Evolutionary conservation across 2,113 vertebrate species (phyloP), one percentile per base, ranked within the genome.

Genomic region (Erythrolamprus reginae): DNA sequence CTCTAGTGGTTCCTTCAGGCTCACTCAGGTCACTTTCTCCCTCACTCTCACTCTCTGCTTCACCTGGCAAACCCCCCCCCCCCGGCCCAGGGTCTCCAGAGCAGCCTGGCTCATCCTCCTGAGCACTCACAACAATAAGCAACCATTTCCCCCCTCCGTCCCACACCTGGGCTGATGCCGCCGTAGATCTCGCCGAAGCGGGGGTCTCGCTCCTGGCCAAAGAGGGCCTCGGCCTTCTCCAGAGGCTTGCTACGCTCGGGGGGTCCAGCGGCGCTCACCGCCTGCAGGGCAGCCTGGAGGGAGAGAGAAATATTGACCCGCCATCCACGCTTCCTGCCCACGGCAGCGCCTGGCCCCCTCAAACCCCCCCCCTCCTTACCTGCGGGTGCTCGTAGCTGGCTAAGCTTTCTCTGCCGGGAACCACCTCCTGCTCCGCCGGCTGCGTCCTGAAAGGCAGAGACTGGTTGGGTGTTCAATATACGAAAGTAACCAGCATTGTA

Each of bases 381-480:
- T 97, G 97, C 0, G 97, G 92, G 95, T 97, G 97, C 89, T 97
- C 98, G 0, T 98, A 99, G 0, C 97, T 93, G n/a, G 96, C 87
- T 93, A 98, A 90, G 61, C 95, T 96, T 21, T 98, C 98, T 95
- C 98, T 97, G 26, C 97, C 96, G 3, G 97, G 96, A 1, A 97
- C 98, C 93, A 98, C 98, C 23, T 99, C 98, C 83, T 99, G 92
- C 88, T 99, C 99, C 0, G 98, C 90, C 93, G 98, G 95, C 91
- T 98, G 98, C 88, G 96, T 97, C 94, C 97, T 98, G 0, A 48
- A 94, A 94, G 89, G 89, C 10, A 56, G 33, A 10, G 3, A 12
- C 5, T n/a, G n/a, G n/a, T n/a, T n/a, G n/a, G n/a, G n/a, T n/a
- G n/a, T n/a, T n/a, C n/a, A n/a, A n/a, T n/a, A n/a, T n/a, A n/a